Evolutionary conservation across 1,140 invertebrate species (phyloP), one percentile per base, ranked within the genome.

Genomic region (Achroia grisella): DNA sequence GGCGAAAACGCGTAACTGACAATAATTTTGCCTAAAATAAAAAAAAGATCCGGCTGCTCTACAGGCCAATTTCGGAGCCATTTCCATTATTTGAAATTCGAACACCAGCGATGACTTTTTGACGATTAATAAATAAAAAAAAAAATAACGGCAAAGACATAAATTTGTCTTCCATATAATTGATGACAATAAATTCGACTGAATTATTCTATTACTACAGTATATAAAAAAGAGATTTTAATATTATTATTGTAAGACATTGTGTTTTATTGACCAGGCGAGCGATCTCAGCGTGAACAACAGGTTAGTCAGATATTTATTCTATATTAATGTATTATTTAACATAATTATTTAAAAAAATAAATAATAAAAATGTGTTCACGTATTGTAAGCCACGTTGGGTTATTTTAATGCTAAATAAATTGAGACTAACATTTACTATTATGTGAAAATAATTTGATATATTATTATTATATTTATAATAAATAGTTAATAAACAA

Each of bases 71-170:
- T 37, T 37, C 9, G 11, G 14, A n/a, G 17, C 14, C 33, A 14
- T 14, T 12, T 37, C 17, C 35, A 9, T 43, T 15, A 44, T 36
- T 48, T 39, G 31, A 48, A 48, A 13, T 44, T 40, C 45, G 58
- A 48, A 44, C 52, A 42, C 44, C 56, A 51, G 53, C 53, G 33
- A 66, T 66, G 56, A 58, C 27, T 44, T 59, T 62, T 66, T 66
- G 62, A 66, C 51, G 33, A 27, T 45, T 10, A n/a, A n/a, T 17
- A 35, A 14, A 3, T 37, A 17, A 17, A 17, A n/a, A n/a, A 17
- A 37, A 37, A 37, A 14, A 35, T 15, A 9, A 10, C 12, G 35
- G 4, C 13, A 37, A n/a, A 15, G 35, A 17, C 35, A 17, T 37
- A 23, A 23, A 23, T 53, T 1, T 41, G 35, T 37, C 35, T 37